phyloP scores from a whole-genome alignment of 2,888 invertebrate genomes.

The Heteropelma amictum region DNA sequence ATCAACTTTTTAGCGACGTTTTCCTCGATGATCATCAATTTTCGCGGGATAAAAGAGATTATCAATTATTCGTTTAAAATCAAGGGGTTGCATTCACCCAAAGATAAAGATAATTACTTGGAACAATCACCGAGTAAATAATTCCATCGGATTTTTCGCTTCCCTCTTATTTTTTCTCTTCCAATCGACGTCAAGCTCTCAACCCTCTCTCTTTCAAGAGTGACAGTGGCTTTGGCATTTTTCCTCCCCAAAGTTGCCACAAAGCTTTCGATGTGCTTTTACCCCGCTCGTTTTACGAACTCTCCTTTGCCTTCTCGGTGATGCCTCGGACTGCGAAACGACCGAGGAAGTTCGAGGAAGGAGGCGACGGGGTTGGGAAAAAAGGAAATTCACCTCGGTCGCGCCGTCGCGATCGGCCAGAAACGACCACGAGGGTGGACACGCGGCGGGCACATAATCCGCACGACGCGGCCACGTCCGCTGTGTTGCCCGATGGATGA shows the following conservation, averaged over 20 bases:
- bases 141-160: slow-evolving; percentile 49
- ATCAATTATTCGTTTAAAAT: too few relatives aligned
- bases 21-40: background rate
- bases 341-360: slow-evolving; percentile 44
- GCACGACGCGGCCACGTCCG: slow-evolving; percentile 26
- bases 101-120: background rate
- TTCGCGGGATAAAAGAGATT: background rate
- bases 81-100: too few relatives aligned
- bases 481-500: slow-evolving; percentile 68
- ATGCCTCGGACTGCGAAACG: slow-evolving; percentile 21
- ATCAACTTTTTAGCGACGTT: background rate
- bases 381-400: slow-evolving; percentile 45
- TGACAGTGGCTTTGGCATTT: slow-evolving; percentile 58
- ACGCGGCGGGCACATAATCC: slow-evolving; percentile 20
- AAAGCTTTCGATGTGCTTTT: slow-evolving; percentile 60
- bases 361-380: slow-evolving; percentile 13
- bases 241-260: slow-evolving; percentile 54
- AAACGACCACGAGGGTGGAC: slow-evolving; percentile 47
- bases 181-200: slow-evolving; percentile 73
- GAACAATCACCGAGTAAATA: background rate
- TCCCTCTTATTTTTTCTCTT: slow-evolving; percentile 48
- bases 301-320: slow-evolving; percentile 53
- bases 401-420: slow-evolving; percentile 51
- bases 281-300: slow-evolving; percentile 66
- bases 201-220: slow-evolving; percentile 51